phyloP scores from a whole-genome alignment of 2,113 vertebrate genomes.

The Globicephala melas region DNA sequence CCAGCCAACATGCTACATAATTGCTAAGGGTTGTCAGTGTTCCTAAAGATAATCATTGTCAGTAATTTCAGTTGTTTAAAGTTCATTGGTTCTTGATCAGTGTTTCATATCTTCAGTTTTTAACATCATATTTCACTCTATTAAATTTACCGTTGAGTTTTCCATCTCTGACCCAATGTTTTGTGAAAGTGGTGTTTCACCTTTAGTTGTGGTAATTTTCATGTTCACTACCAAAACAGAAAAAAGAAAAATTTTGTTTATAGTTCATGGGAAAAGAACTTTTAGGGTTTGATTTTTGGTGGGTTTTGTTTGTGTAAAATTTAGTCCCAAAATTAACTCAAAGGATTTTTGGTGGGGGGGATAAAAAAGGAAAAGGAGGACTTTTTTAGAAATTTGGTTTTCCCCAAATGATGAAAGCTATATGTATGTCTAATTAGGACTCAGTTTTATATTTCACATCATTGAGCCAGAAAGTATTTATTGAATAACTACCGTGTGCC shows the following conservation, averaged over 20 bases:
- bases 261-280: not conserved
- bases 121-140: not conserved
- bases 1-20: not conserved
- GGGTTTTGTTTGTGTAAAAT: not conserved
- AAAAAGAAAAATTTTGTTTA: not conserved
- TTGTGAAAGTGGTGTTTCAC: not conserved
- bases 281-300: not conserved
- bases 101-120: not conserved
- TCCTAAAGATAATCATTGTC: not conserved
- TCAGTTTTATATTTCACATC: not conserved
- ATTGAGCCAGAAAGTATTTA: not conserved
- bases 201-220: not conserved
- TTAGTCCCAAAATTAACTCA: conserved; percentile 11
- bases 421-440: not conserved
- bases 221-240: not conserved
- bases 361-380: not conserved
- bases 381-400: not conserved
- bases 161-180: not conserved
- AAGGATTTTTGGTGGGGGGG: not conserved
- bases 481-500: not conserved
- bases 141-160: not conserved
- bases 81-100: not conserved
- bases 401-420: not conserved
- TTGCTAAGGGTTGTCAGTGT: not conserved
- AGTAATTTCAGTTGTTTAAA: not conserved